These are phyloP conservation scores for Acrocyrtus sp. DNA, from an alignment of 2,888 invertebrate genomes.

Conservation along the genomic window DNA sequence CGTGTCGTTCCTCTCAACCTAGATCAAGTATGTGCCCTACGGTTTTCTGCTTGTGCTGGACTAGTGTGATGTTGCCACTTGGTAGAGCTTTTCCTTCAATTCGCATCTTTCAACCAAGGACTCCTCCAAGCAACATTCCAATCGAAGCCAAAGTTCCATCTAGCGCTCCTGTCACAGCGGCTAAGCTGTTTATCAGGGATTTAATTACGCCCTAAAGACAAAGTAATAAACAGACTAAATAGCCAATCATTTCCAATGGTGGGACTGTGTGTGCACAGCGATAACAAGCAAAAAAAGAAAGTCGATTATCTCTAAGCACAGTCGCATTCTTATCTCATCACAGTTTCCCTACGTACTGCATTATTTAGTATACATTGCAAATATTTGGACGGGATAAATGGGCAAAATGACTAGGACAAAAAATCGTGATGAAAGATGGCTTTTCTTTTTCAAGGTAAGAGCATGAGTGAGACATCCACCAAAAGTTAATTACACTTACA, in stretches of 20 bases:
- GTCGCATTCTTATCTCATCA: no score
- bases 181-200: conserved; percentile 56
- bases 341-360: no score
- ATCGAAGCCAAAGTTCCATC: conserved; percentile 48
- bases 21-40: neutral
- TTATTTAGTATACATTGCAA: no score
- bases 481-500: conserved; percentile 35
- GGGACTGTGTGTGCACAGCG: no score
- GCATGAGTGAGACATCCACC: neutral
- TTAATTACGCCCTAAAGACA: conserved; percentile 58
- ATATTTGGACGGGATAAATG: no score
- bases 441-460: neutral
- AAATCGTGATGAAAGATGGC: neutral
- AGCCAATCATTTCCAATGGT: conserved; percentile 5
- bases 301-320: no score
- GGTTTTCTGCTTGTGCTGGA: neutral
- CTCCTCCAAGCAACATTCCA: conserved; percentile 48
- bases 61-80: neutral
- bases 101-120: conserved; percentile 38
- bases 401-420: neutral
- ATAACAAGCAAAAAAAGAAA: no score
- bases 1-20: no score
- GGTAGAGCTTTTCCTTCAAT: neutral
- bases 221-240: conserved; percentile 18
- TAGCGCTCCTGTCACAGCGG: conserved; percentile 50